A percentile compares a stretch with the other conserved stretches of the same genome.
Evolutionary conservation across 2,113 vertebrate genomes (phyloP).

Genomic region (Microtus pennsylvanicus): DNA sequence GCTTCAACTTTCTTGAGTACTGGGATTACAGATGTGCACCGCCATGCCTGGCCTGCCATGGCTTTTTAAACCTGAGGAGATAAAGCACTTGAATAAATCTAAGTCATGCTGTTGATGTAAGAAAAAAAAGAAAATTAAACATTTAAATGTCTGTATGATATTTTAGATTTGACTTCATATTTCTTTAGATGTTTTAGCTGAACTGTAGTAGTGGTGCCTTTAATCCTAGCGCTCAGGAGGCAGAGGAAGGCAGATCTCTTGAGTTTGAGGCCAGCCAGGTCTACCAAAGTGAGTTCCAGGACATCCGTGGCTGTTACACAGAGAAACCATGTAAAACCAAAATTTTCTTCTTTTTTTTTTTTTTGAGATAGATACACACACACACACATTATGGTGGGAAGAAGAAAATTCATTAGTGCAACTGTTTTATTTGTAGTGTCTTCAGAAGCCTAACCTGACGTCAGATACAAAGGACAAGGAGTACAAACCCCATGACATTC

Average conservation of each 20-base stretch:
- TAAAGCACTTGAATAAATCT: neutral
- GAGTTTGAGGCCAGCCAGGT: neutral
- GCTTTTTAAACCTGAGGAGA: neutral
- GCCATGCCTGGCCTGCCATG: neutral
- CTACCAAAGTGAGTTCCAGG: neutral
- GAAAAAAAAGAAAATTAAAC: neutral
- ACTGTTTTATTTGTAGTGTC: slow-evolving; percentile 86
- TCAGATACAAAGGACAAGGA: slow-evolving; percentile 92
- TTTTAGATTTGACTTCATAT: neutral
- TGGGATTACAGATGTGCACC: neutral
- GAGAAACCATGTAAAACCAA: neutral
- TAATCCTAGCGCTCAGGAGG: neutral
- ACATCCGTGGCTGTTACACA: neutral
- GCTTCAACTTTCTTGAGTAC: neutral
- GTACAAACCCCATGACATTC: slow-evolving; percentile 92
- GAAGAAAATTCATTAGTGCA: slow-evolving; percentile 34
- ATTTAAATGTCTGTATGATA: neutral
- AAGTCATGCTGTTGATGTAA: neutral
- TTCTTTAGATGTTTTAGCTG: neutral
- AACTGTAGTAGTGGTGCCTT: too few relatives aligned
- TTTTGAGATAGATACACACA: too few relatives aligned
- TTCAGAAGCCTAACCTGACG: slow-evolving; percentile 90
- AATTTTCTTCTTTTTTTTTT: too few relatives aligned
- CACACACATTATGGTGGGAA: neutral
- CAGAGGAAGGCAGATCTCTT: neutral